Conservation (phyloP, 2,888 invertebrate genomes). For the Synergus itoensis region DNA sequence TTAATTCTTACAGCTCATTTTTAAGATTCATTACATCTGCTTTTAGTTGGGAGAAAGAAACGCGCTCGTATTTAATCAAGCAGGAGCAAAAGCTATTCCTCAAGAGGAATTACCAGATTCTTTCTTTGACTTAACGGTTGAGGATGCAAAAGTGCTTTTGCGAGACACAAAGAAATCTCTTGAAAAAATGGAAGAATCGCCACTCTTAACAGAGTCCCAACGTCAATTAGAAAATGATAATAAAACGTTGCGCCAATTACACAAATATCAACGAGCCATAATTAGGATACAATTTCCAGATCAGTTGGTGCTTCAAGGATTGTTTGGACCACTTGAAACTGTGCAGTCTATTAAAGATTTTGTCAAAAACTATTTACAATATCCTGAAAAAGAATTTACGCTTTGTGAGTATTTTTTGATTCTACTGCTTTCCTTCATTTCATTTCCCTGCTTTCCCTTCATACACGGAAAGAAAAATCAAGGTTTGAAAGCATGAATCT, state of each 20-base stretch:
- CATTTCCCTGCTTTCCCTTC: too few relatives aligned
- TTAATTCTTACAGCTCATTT: too few relatives aligned
- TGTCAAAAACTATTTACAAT: conserved; percentile 84
- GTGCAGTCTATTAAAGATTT: conserved; percentile 86
- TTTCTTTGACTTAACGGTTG: conserved; percentile 91
- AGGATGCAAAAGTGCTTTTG: conserved; percentile 88
- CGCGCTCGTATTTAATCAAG: conserved; percentile 86
- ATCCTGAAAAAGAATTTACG: conserved; percentile 85
- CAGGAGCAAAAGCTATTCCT: conserved; percentile 79
- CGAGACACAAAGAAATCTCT: conserved; percentile 84
- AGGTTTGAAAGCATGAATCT: too few relatives aligned
- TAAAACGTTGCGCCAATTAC: conserved; percentile 80
- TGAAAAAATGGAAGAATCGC: conserved; percentile 84
- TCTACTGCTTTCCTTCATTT: too few relatives aligned
- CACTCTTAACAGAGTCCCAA: conserved; percentile 84
- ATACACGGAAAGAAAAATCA: too few relatives aligned
- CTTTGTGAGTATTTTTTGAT: conserved; percentile 84
- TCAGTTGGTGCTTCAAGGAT: conserved; percentile 90
- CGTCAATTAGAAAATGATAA: conserved; percentile 82
- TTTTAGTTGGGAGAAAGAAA: conserved; percentile 86
- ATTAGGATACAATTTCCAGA: conserved; percentile 94
- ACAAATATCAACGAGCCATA: conserved; percentile 87
- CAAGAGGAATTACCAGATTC: conserved; percentile 90
- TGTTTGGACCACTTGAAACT: conserved; percentile 88
- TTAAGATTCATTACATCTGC: conserved; percentile 45